These are phyloP conservation scores for Calidris pugnax DNA, from an alignment of 2,113 vertebrate genomes.

Conservation along the genomic window DNA sequence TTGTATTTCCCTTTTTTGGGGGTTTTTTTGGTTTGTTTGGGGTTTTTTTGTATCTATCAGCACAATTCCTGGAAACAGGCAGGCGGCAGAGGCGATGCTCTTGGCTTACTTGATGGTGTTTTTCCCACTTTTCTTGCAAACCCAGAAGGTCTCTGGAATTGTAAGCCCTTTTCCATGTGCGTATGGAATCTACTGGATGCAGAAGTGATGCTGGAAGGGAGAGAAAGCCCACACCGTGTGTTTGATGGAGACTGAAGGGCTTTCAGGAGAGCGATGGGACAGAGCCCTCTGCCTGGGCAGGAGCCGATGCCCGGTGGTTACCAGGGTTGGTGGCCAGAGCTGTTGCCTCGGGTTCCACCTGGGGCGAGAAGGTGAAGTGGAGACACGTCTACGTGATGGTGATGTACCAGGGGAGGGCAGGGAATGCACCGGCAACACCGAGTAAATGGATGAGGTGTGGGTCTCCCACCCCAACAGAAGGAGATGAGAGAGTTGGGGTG, in stretches of 20 bases:
- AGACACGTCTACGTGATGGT: accelerated
- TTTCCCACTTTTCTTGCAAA: background rate
- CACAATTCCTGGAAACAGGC: background rate
- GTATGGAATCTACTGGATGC: accelerated
- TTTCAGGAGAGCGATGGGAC: background rate
- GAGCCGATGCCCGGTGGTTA: accelerated
- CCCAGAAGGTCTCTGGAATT: background rate
- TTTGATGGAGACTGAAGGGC: background rate
- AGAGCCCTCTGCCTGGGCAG: too few relatives aligned
- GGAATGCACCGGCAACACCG: too few relatives aligned
- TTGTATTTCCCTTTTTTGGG: background rate
- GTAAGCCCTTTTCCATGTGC: accelerated
- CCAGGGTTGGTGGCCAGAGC: background rate
- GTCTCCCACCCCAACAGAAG: background rate
- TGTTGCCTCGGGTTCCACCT: background rate
- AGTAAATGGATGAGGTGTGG: accelerated
- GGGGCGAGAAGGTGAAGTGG: background rate
- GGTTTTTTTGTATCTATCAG: too few relatives aligned
- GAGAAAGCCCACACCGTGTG: accelerated
- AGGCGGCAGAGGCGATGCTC: background rate
- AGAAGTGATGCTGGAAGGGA: accelerated
- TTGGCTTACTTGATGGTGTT: background rate
- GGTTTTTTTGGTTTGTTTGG: background rate
- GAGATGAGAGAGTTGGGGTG: background rate
- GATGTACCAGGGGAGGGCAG: too few relatives aligned